phyloP scores from a whole-genome alignment of 2,797 vertebrate genomes.

The Pseudochaenichthys georgianus region DNA sequence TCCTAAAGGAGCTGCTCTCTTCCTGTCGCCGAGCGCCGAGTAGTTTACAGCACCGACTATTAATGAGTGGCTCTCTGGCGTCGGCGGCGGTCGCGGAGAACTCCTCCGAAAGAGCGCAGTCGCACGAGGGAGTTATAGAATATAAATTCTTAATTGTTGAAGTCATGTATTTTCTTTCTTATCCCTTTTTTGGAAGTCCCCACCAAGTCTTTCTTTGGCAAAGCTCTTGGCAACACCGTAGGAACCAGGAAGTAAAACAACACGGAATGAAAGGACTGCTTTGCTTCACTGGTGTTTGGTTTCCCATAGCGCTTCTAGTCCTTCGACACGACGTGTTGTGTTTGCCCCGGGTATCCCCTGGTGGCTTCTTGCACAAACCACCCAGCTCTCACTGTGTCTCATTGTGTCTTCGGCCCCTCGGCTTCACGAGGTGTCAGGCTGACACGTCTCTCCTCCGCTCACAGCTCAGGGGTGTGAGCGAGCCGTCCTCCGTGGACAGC shows the following conservation, averaged over 20 bases:
- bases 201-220: constrained; percentile 45
- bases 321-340: constrained; percentile 62
- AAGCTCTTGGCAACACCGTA: constrained; percentile 26
- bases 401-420: constrained; percentile 50
- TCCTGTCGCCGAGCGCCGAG: not conserved
- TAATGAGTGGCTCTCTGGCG: constrained; percentile 49
- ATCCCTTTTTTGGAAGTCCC: constrained; percentile 38
- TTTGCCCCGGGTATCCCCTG: constrained; percentile 54
- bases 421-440: constrained; percentile 70
- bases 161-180: constrained; percentile 24
- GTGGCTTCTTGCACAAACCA: constrained; percentile 63
- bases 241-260: constrained; percentile 59
- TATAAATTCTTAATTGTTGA: constrained; percentile 49
- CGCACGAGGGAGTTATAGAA: constrained; percentile 40
- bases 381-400: constrained; percentile 46
- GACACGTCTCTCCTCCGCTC: constrained; percentile 47
- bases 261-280: constrained; percentile 26
- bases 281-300: constrained; percentile 41
- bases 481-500: constrained; percentile 46
- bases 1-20: not conserved
- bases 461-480: constrained; percentile 34
- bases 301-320: constrained; percentile 66
- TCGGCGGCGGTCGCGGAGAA: constrained; percentile 33
- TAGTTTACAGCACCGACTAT: constrained; percentile 22
- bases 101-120: constrained; percentile 29